Evolutionary conservation across 2,797 vertebrate species (phyloP), one percentile per base, ranked within the genome.

Genomic region (Lateolabrax maculatus): DNA sequence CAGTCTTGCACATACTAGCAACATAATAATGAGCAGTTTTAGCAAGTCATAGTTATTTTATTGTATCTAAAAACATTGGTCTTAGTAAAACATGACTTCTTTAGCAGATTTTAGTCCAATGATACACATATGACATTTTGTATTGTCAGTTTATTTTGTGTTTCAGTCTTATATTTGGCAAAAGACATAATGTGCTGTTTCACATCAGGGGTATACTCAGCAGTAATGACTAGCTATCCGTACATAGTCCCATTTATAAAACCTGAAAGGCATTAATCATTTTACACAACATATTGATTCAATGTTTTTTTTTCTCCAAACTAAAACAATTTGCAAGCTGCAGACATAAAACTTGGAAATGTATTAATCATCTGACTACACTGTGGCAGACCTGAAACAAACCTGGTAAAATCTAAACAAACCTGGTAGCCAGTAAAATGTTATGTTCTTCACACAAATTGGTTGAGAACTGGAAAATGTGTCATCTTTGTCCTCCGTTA

Each of bases 11-110:
- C 43, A 46, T 37, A 62, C 37, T 19, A 44, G 13, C 41, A 62
- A 48, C 11, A 55, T 61, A 41, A 60, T 69, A 70, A 53, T 69
- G 27, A 55, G 10, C 25, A 19, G 29, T 71, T 83, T 69, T 57
- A 67, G 60, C 13, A 41, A 73, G 21, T 75, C 51, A 49, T 34
- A 60, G 1, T 48, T 6, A 49, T 46, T 71, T 69, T n/a, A 23
- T 53, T 71, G 34, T 51, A 62, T 61, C 39, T 9, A 18, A 66
- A 61, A 60, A 19, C 43, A 46, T 43, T 3, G 1, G 9, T 39
- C 15, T 44, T 13, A 12, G 2, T 29, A 5, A 70, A 52, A 25
- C n/a, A 41, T 39, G 0, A 41, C 25, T 52, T 64, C 15, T 44
- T 49, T 9, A 15, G 44, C 36, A 49, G 70, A 16, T 79, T 60